Base-by-base conservation (phyloP, 2,888 invertebrate genomes). In the Cephus nigrinus region DNA sequence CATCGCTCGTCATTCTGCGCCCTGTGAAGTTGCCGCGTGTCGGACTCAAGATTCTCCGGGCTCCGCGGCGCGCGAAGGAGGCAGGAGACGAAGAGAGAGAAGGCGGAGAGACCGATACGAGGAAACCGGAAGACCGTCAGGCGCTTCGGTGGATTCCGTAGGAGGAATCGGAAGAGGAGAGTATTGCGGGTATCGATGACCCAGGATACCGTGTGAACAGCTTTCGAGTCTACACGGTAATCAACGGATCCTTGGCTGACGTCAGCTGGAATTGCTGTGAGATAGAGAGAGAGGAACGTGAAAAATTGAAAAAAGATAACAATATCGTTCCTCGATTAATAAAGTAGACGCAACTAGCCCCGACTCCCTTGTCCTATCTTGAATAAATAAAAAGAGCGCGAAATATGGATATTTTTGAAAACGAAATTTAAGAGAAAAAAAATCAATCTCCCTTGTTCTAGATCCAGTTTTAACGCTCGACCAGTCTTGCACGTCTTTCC, bases 231-330 rank as follows among this genome's bases (percentile, higher is more conserved):
- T 40, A 15, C 23, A 23, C 5, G 40, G 15, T 40, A 15, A 15
- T 40, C 15, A 40, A 40, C 15, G 40, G 40, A 40, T 40, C 15
- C 15, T 15, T 15, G 40, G 15, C 40, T 15, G 40, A 40, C 15
- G 40, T 40, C 40, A 5, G 15, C 40, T 23, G 40, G 40, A 40
- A 15, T 40, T 5, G 15, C 40, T 23, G 15, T 5, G 55, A 55
- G 55, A 55, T 23, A 32, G 32, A 32, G 33, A 33, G 31, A 74
- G 73, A 73, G 32, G 23, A 0, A 34, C 30, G 23, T 15, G 36
- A 36, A 30, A 74, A 68, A 68, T 23, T 40, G 15, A 34, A 11
- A 73, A 36, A 74, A 79, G 68, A 69, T 75, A 68, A 74, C 68
- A 15, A 55, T 23, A 55, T 55, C 23, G 55, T 55, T 55, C 23